Evolutionary conservation across 2,113 vertebrate genomes (phyloP).

Genomic region (Neolamprologus ventralis): DNA sequence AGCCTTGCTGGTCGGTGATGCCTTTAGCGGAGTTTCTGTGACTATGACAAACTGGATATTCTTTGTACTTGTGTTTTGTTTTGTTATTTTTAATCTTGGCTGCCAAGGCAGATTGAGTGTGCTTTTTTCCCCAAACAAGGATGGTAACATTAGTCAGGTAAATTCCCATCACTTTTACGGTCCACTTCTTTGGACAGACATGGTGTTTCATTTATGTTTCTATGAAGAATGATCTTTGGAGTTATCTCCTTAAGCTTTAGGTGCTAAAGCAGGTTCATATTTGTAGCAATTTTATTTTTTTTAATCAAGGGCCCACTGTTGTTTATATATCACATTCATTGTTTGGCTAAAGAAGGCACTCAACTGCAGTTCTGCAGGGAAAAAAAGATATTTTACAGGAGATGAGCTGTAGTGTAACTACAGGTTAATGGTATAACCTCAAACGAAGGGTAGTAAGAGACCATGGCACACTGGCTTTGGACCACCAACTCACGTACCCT

Average conservation of each 20-base stretch:
- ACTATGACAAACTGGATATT: conserved; percentile 63
- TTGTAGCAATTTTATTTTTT: conserved; percentile 34
- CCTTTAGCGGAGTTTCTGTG: conserved; percentile 37
- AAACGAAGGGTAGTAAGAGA: conserved; percentile 52
- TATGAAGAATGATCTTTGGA: neutral
- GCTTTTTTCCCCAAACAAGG: conserved; percentile 4
- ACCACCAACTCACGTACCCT: conserved; percentile 59
- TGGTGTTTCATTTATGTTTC: neutral
- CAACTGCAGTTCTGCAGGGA: conserved; percentile 66
- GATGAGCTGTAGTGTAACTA: conserved; percentile 41
- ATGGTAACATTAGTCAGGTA: conserved; percentile 4
- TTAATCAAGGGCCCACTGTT: neutral
- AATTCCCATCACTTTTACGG: conserved; percentile 17
- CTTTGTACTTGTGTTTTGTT: conserved; percentile 56
- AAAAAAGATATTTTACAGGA: conserved; percentile 40
- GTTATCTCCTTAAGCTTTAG: conserved; percentile 16
- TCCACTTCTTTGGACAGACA: conserved; percentile 50
- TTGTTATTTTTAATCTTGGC: conserved; percentile 67
- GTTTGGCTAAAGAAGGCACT: conserved; percentile 47
- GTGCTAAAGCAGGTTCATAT: conserved; percentile 51
- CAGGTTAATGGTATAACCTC: conserved; percentile 50
- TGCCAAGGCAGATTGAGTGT: conserved; percentile 50
- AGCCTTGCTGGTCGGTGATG: conserved; percentile 59
- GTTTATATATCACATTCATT: neutral
- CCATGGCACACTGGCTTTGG: conserved; percentile 55